These are phyloP conservation scores for Platanista minor DNA, from an alignment of 2,113 vertebrate genomes.

Conservation along the genomic window DNA sequence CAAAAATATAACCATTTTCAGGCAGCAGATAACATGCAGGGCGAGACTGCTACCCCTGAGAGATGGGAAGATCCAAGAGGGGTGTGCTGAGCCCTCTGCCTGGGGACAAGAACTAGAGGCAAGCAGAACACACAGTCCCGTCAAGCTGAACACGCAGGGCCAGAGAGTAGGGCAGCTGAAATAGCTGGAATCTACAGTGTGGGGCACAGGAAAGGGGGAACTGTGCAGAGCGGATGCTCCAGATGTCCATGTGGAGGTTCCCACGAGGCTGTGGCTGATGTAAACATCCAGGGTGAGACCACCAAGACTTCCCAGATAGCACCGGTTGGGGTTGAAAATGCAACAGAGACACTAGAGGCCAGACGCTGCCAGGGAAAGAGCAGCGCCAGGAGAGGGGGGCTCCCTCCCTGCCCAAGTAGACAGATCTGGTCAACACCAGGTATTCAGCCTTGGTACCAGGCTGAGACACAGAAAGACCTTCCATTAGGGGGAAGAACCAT, in stretches of 20 bases:
- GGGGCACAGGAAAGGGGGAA: not conserved
- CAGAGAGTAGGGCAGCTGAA: not conserved
- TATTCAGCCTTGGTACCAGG: not conserved
- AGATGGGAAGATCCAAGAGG: too few species aligned
- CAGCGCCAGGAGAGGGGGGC: not conserved
- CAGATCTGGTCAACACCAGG: not conserved
- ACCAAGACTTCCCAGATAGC: not conserved
- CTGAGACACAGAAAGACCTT: not conserved
- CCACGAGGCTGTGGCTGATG: not conserved
- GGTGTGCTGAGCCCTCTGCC: not conserved
- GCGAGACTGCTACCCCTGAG: not conserved
- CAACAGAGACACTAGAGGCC: not conserved
- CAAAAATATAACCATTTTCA: not conserved
- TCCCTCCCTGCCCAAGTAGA: not conserved
- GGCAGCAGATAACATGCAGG: not conserved
- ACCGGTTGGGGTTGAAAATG: not conserved
- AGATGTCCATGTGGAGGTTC: rapidly evolving
- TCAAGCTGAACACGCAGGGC: not conserved
- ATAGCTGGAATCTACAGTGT: not conserved
- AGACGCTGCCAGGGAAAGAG: not conserved
- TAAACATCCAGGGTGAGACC: not conserved
- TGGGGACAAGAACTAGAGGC: not conserved
- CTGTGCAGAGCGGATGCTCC: too few species aligned
- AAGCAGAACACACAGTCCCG: not conserved
- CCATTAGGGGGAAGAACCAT: not conserved